These are phyloP conservation scores for Argyrosomus regius DNA, from an alignment of 2,797 vertebrate genomes.

Conservation along the genomic window DNA sequence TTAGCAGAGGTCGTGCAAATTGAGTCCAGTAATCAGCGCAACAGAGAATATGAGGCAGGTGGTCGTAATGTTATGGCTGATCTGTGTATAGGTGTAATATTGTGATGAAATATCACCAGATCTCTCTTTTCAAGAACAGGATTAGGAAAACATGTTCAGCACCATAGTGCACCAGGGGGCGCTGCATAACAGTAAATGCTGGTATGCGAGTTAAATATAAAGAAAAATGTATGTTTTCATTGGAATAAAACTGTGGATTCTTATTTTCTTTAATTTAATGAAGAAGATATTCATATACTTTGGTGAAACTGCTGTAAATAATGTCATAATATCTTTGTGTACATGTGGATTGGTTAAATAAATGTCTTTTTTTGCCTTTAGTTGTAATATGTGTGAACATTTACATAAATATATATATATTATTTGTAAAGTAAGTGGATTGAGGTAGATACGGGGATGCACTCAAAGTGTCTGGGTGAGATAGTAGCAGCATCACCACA, in stretches of 20 bases:
- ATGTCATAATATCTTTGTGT: not conserved
- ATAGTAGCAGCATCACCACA: constrained; percentile 54
- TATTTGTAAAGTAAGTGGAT: not conserved
- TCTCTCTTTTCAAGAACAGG: not conserved
- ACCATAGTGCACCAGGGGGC: not conserved
- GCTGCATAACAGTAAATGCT: not conserved
- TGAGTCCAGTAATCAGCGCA: too few relatives aligned
- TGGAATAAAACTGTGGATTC: not conserved
- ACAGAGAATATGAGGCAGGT: too few relatives aligned
- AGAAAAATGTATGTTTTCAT: not conserved
- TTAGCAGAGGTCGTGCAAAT: too few relatives aligned
- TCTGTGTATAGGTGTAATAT: too few relatives aligned
- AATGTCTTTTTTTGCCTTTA: not conserved
- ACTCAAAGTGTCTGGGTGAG: constrained; percentile 29
- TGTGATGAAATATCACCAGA: not conserved
- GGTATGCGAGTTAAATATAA: not conserved
- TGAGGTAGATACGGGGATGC: not conserved
- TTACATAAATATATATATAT: too few relatives aligned
- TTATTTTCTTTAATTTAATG: too few relatives aligned
- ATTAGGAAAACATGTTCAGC: not conserved
- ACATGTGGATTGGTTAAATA: not conserved
- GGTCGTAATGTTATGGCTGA: too few relatives aligned
- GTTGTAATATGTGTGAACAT: too few relatives aligned
- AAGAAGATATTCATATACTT: too few relatives aligned
- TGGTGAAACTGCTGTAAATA: not conserved